A percentile compares a stretch with the other conserved stretches of the same genome.
These are phyloP conservation scores for Sarcophaga subvicina DNA, from an alignment of 2,888 invertebrate genomes.

Conservation along the genomic window DNA sequence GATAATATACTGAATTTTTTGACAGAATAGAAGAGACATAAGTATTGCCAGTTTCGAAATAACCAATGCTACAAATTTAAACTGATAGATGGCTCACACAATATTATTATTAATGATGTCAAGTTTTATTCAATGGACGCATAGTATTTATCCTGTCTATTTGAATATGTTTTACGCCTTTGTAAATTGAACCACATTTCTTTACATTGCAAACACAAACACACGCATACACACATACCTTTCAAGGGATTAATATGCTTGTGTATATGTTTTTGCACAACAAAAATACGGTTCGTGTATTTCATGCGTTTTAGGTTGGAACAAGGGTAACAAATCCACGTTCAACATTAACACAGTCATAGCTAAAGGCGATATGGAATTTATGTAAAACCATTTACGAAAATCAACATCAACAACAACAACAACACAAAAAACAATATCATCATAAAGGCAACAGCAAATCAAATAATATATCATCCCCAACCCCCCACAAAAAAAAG, in stretches of 20 bases:
- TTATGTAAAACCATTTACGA: constrained; percentile 57
- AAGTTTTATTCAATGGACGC: background rate
- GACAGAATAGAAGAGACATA: too few species aligned
- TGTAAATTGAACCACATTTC: constrained; percentile 43
- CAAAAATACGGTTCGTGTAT: background rate
- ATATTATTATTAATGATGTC: too few species aligned
- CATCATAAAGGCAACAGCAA: background rate
- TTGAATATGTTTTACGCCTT: constrained; percentile 27
- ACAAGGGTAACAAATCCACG: constrained; percentile 45
- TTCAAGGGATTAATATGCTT: background rate
- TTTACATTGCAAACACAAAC: constrained; percentile 9
- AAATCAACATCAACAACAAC: constrained; percentile 4
- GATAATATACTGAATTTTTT: too few species aligned
- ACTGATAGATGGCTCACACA: too few species aligned
- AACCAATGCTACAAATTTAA: too few species aligned
- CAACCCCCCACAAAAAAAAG: background rate
- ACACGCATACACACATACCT: background rate
- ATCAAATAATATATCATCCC: background rate
- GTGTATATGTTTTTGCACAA: background rate
- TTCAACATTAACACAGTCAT: constrained; percentile 44
- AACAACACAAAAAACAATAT: background rate
- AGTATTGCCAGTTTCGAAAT: too few species aligned
- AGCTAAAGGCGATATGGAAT: constrained; percentile 51
- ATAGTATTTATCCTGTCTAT: constrained; percentile 8
- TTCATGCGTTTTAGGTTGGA: constrained; percentile 9